phyloP scores from a whole-genome alignment of 2,113 vertebrate genomes.

The Furnarius figulus region DNA sequence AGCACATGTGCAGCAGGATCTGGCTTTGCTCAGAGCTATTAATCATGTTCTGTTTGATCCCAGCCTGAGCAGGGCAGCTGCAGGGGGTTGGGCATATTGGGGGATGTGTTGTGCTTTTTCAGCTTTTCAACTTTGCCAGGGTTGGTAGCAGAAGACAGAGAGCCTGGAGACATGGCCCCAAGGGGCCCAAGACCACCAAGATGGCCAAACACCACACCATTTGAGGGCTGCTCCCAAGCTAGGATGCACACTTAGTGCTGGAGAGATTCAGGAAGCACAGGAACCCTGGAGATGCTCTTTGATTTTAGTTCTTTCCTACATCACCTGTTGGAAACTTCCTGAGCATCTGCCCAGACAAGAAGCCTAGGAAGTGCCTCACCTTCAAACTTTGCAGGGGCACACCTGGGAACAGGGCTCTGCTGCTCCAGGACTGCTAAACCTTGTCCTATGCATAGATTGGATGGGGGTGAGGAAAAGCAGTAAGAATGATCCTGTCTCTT shows the following conservation, averaged over 20 bases:
- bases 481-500: not conserved
- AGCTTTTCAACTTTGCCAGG: constrained; percentile 16
- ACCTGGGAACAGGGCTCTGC: not conserved
- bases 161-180: not conserved
- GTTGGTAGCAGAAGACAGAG: not conserved
- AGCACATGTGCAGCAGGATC: not conserved
- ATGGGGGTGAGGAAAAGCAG: not conserved
- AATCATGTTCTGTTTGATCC: constrained; percentile 18
- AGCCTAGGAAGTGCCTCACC: not conserved
- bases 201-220: accelerated
- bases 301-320: not conserved
- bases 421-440: not conserved
- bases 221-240: not conserved
- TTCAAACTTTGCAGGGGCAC: not conserved
- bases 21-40: constrained; percentile 51
- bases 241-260: not conserved
- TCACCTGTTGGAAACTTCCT: not conserved
- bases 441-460: not conserved
- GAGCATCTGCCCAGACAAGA: not conserved
- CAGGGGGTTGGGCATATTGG: accelerated
- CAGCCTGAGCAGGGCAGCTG: not conserved
- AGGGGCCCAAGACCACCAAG: not conserved
- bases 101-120: constrained; percentile 27
- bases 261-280: accelerated
- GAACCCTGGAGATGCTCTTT: not conserved